These are phyloP conservation scores for Olivierus martensii DNA, from an alignment of 1,140 invertebrate genomes.

Conservation along the genomic window DNA sequence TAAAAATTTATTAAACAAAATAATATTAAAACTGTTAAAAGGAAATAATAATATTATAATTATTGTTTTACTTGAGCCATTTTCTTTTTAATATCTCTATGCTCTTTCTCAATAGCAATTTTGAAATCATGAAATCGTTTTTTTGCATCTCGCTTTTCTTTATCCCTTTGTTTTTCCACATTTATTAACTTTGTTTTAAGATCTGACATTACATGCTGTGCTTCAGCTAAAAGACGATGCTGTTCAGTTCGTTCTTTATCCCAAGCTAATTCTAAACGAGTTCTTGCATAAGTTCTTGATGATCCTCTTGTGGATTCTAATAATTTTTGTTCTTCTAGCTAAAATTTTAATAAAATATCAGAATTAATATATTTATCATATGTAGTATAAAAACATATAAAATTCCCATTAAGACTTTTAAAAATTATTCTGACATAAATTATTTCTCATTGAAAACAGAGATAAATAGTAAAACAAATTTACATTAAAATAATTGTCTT, in stretches of 20 bases:
- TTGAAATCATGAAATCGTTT: constrained; percentile 70
- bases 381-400: too few relatives aligned
- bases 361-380: too few relatives aligned
- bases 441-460: too few relatives aligned
- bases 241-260: constrained; percentile 89
- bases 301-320: constrained; percentile 32
- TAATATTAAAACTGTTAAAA: too few relatives aligned
- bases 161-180: constrained; percentile 72
- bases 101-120: constrained; percentile 69
- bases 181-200: constrained; percentile 38
- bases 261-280: constrained; percentile 84
- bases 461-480: too few relatives aligned
- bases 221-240: constrained; percentile 74
- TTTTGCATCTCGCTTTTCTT: constrained; percentile 71
- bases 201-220: constrained; percentile 76
- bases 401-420: too few relatives aligned
- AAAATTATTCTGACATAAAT: too few relatives aligned
- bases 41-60: too few relatives aligned
- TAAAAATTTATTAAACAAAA: too few relatives aligned
- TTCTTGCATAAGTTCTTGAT: constrained; percentile 66
- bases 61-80: constrained; percentile 41
- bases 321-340: constrained; percentile 33
- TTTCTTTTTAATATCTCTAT: constrained; percentile 74
- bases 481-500: too few relatives aligned
- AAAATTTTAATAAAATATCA: too few relatives aligned